Conservation (phyloP, 1,140 invertebrate genomes). For the Nasonia vitripennis region DNA sequence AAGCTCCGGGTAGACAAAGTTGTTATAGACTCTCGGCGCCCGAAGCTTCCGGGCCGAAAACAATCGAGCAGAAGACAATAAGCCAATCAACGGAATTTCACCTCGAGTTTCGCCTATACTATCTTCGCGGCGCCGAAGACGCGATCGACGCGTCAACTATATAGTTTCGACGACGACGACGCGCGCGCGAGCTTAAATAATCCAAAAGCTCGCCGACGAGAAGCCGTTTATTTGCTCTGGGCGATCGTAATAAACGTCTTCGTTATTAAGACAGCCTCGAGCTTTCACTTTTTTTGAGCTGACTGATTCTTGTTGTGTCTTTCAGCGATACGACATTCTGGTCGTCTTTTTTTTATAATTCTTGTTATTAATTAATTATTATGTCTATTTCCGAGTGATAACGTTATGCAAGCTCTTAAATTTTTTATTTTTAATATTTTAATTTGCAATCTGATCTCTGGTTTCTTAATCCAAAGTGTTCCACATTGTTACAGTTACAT, state of each 20-base stretch:
- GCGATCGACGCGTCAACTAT: constrained; percentile 2
- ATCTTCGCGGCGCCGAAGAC: background rate
- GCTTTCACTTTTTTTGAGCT: no score
- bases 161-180: background rate
- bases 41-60: constrained; percentile 35
- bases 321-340: no score
- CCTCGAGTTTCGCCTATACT: constrained; percentile 15
- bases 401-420: no score
- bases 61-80: constrained; percentile 41
- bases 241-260: background rate
- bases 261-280: background rate
- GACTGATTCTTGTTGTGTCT: no score
- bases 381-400: no score
- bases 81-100: constrained; percentile 42
- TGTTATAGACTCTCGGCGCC: constrained; percentile 20
- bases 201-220: background rate
- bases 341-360: no score
- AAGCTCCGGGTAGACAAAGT: constrained; percentile 4
- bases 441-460: no score
- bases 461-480: no score
- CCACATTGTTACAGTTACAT: no score
- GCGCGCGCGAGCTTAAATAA: background rate
- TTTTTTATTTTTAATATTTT: no score
- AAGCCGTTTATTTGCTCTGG: background rate
- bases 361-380: no score